Evolutionary conservation across 1,140 invertebrate genomes (phyloP), one percentile per base, ranked within the genome.

Genomic region (Pseudomyrmex gracilis): DNA sequence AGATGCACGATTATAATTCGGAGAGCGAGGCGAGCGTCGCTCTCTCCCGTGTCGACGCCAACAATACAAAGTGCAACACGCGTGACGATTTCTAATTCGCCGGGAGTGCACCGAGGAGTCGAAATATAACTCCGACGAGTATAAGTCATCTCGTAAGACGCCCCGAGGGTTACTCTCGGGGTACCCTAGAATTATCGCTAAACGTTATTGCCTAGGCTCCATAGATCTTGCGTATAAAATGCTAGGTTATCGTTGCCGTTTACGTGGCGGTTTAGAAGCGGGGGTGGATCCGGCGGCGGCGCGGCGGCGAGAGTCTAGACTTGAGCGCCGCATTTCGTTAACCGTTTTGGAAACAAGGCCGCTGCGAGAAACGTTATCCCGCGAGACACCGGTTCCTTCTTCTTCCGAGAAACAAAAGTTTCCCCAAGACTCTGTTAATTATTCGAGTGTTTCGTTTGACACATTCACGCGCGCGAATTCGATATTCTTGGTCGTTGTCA

Each of bases 181-280:
- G 87, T 91, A 94, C 93, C 93, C 92, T 94, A 94, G 92, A 93
- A 94, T 94, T 94, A 94, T 93, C 91, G 92, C 91, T 94, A 94
- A 94, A 93, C 92, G 92, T 93, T 94, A 94, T 93, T 93, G 92
- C 93, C 92, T 94, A 94, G 93, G 92, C 92, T 93, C 93, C 90
- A 93, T 94, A 94, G 93, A 94, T 94, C 93, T 94, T 93, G 91
- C 89, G 90, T 92, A 93, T 94, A 93, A 94, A 94, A 94, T 94
- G 87, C 92, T 94, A 93, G 93, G 93, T 94, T 94, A 91, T 90
- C 90, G 84, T 80, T 90, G 82, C 83, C 80, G 85, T 77, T 89
- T 85, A 87, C 89, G 82, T 88, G 80, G 34, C 86, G 78, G 87
- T 91, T 34, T 89, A 88, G 86, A 92, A 91, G 91, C 90, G 92